phyloP scores from a whole-genome alignment of 1,140 invertebrate genomes.

The Thalassaphorura encarpata region DNA sequence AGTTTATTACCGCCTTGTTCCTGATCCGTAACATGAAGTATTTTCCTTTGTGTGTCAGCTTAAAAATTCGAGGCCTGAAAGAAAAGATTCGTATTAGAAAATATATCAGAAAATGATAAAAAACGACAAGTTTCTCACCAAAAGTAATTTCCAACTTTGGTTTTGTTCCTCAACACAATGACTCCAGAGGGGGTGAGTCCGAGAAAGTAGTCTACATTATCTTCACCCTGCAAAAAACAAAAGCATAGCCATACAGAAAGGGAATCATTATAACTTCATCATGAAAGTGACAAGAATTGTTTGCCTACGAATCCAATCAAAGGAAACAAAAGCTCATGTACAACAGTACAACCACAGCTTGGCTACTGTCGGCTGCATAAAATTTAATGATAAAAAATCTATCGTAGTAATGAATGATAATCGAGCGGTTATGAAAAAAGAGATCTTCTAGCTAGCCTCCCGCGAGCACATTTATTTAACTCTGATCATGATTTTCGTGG shows the following conservation, averaged over 20 bases:
- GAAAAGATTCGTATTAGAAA: conserved; percentile 10
- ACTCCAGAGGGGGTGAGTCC: conserved; percentile 95
- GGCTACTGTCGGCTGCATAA: too few relatives aligned
- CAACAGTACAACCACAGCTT: too few relatives aligned
- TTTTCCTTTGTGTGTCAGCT: conserved; percentile 90
- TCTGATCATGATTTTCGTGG: too few relatives aligned
- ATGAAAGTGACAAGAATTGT: too few relatives aligned
- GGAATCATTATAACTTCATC: background rate
- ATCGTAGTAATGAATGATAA: too few relatives aligned
- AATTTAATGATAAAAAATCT: too few relatives aligned
- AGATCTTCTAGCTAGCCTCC: too few relatives aligned
- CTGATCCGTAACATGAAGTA: conserved; percentile 92
- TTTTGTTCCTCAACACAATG: conserved; percentile 86
- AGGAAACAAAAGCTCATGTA: too few relatives aligned
- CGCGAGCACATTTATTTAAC: too few relatives aligned
- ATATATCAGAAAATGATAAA: conserved; percentile 1
- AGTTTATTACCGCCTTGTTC: conserved; percentile 37
- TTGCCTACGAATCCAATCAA: too few relatives aligned
- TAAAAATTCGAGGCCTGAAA: conserved; percentile 75
- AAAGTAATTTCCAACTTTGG: conserved; percentile 97
- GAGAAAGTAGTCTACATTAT: conserved; percentile 92
- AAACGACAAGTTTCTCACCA: conserved; percentile 50
- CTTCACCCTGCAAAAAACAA: conserved; percentile 83
- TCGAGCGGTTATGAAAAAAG: too few relatives aligned
- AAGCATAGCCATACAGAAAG: too few relatives aligned